A percentile compares a stretch with the other conserved stretches of the same genome.
Conservation (phyloP, 2,113 vertebrate species). For the Copsychus sechellarum region DNA sequence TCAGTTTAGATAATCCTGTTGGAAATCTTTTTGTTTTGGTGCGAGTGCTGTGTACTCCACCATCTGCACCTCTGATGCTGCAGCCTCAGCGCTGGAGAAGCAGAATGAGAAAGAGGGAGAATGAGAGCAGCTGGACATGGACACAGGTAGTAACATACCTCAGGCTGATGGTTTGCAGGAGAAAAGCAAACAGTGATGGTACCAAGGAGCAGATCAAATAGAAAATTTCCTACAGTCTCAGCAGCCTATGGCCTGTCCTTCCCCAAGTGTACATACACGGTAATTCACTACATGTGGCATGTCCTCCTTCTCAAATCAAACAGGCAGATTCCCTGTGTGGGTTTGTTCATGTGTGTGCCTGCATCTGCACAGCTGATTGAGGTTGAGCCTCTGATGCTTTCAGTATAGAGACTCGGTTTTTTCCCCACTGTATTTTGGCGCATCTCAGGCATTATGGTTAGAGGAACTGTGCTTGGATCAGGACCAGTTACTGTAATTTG, state of each 20-base stretch:
- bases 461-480: background rate
- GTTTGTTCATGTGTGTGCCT: background rate
- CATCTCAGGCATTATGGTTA: background rate
- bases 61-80: background rate
- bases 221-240: background rate
- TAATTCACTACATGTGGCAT: background rate
- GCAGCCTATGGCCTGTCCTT: background rate
- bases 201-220: fast-evolving
- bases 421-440: background rate
- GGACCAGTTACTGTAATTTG: background rate
- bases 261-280: fast-evolving
- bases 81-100: background rate
- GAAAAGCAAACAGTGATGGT: background rate
- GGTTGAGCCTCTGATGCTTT: background rate
- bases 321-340: background rate
- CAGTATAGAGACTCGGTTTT: background rate
- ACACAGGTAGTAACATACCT: background rate
- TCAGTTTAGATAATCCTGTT: background rate
- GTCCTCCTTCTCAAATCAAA: background rate
- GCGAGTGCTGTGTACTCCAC: background rate
- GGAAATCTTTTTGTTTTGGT: background rate
- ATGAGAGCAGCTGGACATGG: background rate
- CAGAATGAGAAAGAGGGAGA: background rate
- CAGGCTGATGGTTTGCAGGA: background rate
- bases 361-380: background rate